Base-by-base conservation (phyloP, 2,888 invertebrate genomes). In the Antheraea yamamai region DNA sequence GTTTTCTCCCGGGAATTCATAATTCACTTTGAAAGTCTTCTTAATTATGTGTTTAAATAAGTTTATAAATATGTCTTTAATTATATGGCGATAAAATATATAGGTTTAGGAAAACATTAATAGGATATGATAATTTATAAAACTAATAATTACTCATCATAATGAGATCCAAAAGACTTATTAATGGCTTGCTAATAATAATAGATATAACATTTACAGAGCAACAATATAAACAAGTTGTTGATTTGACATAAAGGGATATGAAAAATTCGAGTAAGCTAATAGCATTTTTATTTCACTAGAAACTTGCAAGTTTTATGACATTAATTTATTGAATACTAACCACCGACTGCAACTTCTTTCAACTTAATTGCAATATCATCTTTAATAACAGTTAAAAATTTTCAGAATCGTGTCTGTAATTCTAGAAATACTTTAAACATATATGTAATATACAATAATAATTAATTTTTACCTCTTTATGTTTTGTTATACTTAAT, bases 1-100 rank as follows among this genome's bases (percentile, higher is more conserved):
- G 87, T 91, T 92, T 89, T 91, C 93, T 91, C 91, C 79, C 76
- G 91, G 85, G 93, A 91, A 82, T 89, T 86, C 81, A 86, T 88
- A 89, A 87, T 86, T 86, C 87, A 89, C 86, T 85, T 83, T 82
- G 85, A 85, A 85, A 81, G 82, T 84, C 87, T 90, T n/a, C 10
- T 70, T 89, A 86, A 87, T 87, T 89, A 87, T 83, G 86, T 85
- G 82, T 83, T 82, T 79, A 79, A 58, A 72, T 76, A 39, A 26
- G 26, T 30, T 72, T 35, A 64, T 51, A 71, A 61, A n/a, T 68
- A 68, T 75, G 61, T 74, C 71, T 70, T 47, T 47, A 47, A 71
- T 74, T 58, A 68, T 68, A 61, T 61, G 10, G 26, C 26, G 14
- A 3, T 66, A 30, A 66, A 66, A 16, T 12, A 66, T 1, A 61